These are phyloP conservation scores for Anodontia alba DNA, from an alignment of 2,888 invertebrate genomes.

Conservation along the genomic window DNA sequence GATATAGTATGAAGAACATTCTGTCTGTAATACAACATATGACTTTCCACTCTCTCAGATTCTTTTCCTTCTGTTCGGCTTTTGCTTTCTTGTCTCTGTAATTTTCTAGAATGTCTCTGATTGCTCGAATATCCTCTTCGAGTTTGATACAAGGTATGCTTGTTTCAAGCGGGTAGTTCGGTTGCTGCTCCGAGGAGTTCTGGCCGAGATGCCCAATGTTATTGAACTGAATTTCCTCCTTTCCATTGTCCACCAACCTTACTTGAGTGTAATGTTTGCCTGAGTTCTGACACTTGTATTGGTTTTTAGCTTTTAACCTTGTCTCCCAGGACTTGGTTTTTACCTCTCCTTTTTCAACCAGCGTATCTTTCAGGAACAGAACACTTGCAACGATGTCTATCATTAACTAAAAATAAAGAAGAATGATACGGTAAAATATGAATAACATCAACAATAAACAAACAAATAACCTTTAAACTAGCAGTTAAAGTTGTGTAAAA, in stretches of 20 bases:
- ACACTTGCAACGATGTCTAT: constrained; percentile 74
- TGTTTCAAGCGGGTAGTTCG: constrained; percentile 22
- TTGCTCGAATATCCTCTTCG: constrained; percentile 73
- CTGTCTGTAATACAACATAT: constrained; percentile 81
- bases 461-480: too few species aligned
- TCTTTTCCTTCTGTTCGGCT: constrained; percentile 75
- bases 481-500: too few species aligned
- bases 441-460: too few species aligned
- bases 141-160: constrained; percentile 11
- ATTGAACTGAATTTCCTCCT: constrained; percentile 56
- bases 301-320: constrained; percentile 37
- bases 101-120: constrained; percentile 79
- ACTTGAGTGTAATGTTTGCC: constrained; percentile 59
- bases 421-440: too few species aligned
- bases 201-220: constrained; percentile 24
- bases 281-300: constrained; percentile 34
- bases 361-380: constrained; percentile 60
- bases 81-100: constrained; percentile 77
- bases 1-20: constrained; percentile 79
- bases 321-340: constrained; percentile 46
- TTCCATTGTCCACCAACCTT: constrained; percentile 70
- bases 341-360: constrained; percentile 27
- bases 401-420: constrained; percentile 73
- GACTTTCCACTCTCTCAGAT: constrained; percentile 80
- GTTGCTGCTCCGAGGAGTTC: constrained; percentile 15